Conservation (phyloP, 2,888 invertebrate genomes). For the Synergus laeviventris region DNA sequence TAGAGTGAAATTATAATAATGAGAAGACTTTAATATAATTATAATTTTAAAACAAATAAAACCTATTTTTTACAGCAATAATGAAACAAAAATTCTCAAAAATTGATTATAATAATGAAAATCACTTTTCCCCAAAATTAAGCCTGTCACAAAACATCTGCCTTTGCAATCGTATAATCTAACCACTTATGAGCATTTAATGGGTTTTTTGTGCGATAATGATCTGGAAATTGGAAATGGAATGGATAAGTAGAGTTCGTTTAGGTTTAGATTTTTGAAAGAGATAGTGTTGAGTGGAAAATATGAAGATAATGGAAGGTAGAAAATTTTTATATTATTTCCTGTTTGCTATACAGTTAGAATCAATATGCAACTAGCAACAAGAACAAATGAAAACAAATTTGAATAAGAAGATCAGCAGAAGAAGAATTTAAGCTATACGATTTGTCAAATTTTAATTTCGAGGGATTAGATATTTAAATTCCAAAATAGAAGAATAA, state of each 20-base stretch:
- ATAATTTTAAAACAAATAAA: background rate
- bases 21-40: too few relatives aligned
- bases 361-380: too few relatives aligned
- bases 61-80: background rate
- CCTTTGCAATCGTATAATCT: background rate
- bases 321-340: background rate
- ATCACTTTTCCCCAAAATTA: background rate
- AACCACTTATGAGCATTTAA: conserved; percentile 28
- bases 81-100: background rate
- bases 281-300: background rate
- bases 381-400: too few relatives aligned
- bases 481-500: background rate
- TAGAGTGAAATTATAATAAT: too few relatives aligned
- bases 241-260: background rate
- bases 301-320: background rate
- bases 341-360: background rate
- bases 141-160: conserved; percentile 13
- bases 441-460: background rate
- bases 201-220: conserved; percentile 32
- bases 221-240: conserved; percentile 27
- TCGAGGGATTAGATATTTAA: background rate
- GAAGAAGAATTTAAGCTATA: background rate
- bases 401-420: too few relatives aligned
- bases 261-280: conserved; percentile 12
- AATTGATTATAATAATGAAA: background rate